phyloP scores from a whole-genome alignment of 2,113 vertebrate species.

The Vombatus ursinus region DNA sequence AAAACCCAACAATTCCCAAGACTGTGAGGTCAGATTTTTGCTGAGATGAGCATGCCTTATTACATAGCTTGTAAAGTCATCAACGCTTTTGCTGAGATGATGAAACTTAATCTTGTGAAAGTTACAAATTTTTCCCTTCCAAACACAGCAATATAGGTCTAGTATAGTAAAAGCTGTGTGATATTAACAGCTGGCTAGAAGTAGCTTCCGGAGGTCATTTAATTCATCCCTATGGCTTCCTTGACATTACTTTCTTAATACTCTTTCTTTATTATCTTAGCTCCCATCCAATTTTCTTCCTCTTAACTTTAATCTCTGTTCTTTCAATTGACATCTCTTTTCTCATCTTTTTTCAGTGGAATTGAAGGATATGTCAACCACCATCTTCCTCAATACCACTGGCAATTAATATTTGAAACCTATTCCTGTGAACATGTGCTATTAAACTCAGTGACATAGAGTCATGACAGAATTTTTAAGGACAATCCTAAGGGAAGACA shows the following conservation, averaged over 20 bases:
- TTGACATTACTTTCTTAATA: background rate
- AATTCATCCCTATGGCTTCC: background rate
- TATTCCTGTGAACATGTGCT: background rate
- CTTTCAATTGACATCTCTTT: slow-evolving; percentile 8
- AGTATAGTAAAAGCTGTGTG: background rate
- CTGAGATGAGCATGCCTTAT: background rate
- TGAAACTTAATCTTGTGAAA: background rate
- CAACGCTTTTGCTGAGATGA: background rate
- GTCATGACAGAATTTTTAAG: background rate
- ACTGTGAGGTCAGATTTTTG: background rate
- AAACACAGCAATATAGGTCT: background rate
- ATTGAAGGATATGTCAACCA: background rate
- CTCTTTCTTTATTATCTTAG: no score
- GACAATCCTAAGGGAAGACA: background rate
- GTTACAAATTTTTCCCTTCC: background rate
- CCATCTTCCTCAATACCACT: background rate
- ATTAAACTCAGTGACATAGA: background rate
- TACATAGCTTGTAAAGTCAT: background rate
- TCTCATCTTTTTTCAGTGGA: background rate
- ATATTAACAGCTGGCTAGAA: background rate
- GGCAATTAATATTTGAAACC: background rate
- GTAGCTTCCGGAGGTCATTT: background rate
- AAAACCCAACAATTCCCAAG: background rate
- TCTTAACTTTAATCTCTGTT: background rate
- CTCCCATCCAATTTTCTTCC: background rate